These are phyloP conservation scores for Setophaga petechia DNA, from an alignment of 2,113 vertebrate genomes.

Conservation along the genomic window DNA sequence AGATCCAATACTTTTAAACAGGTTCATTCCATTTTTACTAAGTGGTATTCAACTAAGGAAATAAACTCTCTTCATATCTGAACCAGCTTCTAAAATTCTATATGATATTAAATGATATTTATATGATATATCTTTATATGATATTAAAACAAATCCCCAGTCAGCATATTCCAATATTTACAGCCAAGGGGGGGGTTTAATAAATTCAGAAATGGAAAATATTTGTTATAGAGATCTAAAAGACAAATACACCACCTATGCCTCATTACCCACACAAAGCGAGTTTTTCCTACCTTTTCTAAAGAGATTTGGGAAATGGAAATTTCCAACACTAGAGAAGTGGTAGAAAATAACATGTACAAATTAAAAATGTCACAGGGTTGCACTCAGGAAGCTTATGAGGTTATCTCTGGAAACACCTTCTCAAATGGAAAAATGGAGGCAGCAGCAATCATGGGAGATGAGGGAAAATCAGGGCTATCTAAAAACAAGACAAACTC, in stretches of 20 bases:
- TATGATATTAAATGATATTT: no score
- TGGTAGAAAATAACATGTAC: constrained; percentile 8
- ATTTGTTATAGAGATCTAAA: not conserved
- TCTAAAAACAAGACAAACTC: not conserved
- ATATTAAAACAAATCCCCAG: not conserved
- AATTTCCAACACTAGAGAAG: constrained; percentile 21
- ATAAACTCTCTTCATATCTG: not conserved
- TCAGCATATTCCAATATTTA: not conserved
- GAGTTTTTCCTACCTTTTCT: not conserved
- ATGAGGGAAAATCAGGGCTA: not conserved
- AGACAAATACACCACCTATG: not conserved
- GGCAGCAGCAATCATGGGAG: not conserved
- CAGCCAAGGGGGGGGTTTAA: not conserved
- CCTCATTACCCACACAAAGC: not conserved
- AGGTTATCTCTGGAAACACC: constrained; percentile 48
- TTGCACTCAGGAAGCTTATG: constrained; percentile 13
- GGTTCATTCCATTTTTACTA: not conserved
- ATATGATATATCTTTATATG: no score
- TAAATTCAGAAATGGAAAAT: not conserved
- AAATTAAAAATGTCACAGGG: constrained; percentile 18
- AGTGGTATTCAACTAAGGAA: not conserved
- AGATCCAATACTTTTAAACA: not conserved
- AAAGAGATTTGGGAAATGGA: constrained; percentile 49
- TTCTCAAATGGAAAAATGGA: constrained; percentile 40
- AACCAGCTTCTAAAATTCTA: not conserved